A percentile compares a stretch with the other conserved stretches of the same genome.
Conservation (phyloP, 1,140 invertebrate genomes). For the Leucophenga varia region DNA sequence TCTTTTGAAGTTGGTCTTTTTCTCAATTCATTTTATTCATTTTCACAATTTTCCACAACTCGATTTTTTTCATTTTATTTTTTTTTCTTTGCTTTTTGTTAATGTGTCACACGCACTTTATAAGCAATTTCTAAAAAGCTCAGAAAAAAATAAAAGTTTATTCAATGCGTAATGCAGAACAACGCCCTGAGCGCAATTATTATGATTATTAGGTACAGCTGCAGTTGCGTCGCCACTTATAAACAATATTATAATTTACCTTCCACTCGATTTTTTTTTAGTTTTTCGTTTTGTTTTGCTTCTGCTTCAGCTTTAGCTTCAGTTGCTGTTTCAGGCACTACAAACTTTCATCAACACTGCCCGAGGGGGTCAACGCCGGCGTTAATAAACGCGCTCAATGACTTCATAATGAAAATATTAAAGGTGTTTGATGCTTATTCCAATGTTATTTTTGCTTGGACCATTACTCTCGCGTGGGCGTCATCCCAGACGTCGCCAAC, state of each 20-base stretch:
- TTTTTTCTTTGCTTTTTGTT: conserved; percentile 22
- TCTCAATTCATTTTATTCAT: conserved; percentile 23
- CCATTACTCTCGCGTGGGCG: too few species aligned
- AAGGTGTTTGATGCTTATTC: conserved; percentile 51
- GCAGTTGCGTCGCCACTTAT: conserved; percentile 44
- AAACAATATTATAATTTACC: conserved; percentile 51
- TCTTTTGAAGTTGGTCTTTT: conserved; percentile 49
- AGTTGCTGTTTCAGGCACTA: too few species aligned
- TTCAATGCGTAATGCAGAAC: too few species aligned
- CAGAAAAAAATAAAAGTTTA: too few species aligned
- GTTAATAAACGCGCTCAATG: conserved; percentile 51
- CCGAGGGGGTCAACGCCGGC: conserved; percentile 28
- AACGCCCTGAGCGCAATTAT: conserved; percentile 52
- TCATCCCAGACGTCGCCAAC: too few species aligned
- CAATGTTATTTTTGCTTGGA: conserved; percentile 16
- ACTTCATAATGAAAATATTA: conserved; percentile 55
- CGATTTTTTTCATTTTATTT: conserved; percentile 24
- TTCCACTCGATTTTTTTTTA: conserved; percentile 14
- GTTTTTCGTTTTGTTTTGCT: background rate
- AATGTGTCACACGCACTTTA: conserved; percentile 55
- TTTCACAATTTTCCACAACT: conserved; percentile 23
- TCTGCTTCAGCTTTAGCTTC: too few species aligned
- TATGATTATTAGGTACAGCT: conserved; percentile 54
- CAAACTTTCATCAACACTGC: conserved; percentile 21
- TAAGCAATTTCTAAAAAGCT: conserved; percentile 51